Evolutionary conservation across 2,888 invertebrate genomes (phyloP), one percentile per base, ranked within the genome.

Genomic region (Pomacea canaliculata): DNA sequence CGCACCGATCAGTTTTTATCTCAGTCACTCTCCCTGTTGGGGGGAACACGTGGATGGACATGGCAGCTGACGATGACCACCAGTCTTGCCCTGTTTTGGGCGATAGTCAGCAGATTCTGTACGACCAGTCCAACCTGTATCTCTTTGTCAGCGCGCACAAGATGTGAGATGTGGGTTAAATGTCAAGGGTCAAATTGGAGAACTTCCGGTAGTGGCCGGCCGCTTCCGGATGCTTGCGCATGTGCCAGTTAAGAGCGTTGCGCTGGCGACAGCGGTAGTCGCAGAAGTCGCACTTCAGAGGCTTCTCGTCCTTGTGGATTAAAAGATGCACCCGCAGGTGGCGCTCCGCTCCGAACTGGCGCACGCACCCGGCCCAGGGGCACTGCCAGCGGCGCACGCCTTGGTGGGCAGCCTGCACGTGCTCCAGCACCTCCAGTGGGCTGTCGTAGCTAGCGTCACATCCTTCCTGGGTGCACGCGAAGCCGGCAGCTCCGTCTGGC

Each of bases 231-330:
- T 87, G 88, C 81, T 87, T 88, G 68, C 85, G 80, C 84, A 87
- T 85, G 79, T 88, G 88, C 88, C 88, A 88, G 70, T 86, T 85
- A 56, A 88, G 78, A 7, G 87, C 87, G 66, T 85, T 85, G 56
- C 85, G 82, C 80, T 88, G 88, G 7, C 86, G 82, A 76, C 87
- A 87, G 13, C 87, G 78, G 66, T 86, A 87, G 70, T 85, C 85
- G 79, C 88, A 88, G 62, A 86, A 84, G 37, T 84, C 83, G 75
- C 88, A 88, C 76, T 85, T 83, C 70, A 86, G 80, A 13, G 87
- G 87, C 77, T 87, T 87, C 77, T 87, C 87, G 62, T 85, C 84
- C 27, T 81, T 84, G 76, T 87, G 86, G 76, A 85, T 84, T 73
- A 85, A 77, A 72, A 84, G 81, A 79, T 87, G 86, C 49, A 85